phyloP scores from a whole-genome alignment of 2,797 vertebrate species.

The Sebastes variabilis region DNA sequence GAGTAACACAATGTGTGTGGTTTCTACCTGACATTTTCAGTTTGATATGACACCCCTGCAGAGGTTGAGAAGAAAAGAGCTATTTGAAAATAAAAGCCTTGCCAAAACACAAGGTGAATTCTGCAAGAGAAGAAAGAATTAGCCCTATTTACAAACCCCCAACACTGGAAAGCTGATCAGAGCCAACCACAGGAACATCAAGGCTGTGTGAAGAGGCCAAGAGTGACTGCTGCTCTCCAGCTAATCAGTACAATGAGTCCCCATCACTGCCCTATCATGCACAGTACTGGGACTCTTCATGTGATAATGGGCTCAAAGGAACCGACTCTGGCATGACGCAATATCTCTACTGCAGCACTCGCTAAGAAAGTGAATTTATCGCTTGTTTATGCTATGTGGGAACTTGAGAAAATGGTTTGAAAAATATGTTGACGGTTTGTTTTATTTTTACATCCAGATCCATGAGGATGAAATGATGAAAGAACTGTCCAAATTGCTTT shows the following conservation, averaged over 20 bases:
- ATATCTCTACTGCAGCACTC: neutral
- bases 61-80: neutral
- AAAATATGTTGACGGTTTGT: neutral
- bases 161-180: conserved; percentile 26
- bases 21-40: conserved; percentile 16
- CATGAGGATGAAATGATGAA: neutral
- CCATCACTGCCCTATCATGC: conserved; percentile 4
- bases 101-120: conserved; percentile 8
- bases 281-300: conserved; percentile 3
- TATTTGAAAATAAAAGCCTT: neutral
- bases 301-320: conserved; percentile 31
- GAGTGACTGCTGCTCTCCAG: neutral
- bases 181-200: conserved; percentile 1
- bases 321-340: neutral
- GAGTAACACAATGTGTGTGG: neutral
- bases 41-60: conserved; percentile 5
- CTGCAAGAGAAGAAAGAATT: neutral
- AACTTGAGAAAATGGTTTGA: neutral
- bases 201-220: conserved; percentile 17
- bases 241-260: conserved; percentile 17
- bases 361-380: neutral
- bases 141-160: neutral
- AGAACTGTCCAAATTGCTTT: neutral
- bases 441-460: neutral
- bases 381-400: neutral